Evolutionary conservation across 1,140 invertebrate species (phyloP), one percentile per base, ranked within the genome.

Genomic region (Trichoplusia ni): DNA sequence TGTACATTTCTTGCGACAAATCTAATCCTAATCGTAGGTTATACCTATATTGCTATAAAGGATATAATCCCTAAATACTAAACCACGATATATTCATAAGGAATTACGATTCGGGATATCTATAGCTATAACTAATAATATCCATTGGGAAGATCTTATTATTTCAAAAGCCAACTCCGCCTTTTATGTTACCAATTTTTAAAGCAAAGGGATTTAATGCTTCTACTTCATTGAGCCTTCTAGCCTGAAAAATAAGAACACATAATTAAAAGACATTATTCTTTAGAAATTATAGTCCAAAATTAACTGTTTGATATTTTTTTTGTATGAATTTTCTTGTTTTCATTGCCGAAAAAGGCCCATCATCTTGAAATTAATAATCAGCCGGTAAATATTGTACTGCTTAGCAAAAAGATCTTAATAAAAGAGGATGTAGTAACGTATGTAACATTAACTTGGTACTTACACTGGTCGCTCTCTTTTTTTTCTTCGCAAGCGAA

Each of bases 101-200:
- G n/a, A 37, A 4, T 14, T 37, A 16, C 35, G 16, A 37, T 37
- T 37, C 35, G 35, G 35, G 13, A 5, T 37, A 37, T 14, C 11
- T 37, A 37, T 37, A 37, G 16, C n/a, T n/a, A n/a, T n/a, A n/a
- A n/a, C 27, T 29, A 29, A 29, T 8, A 29, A 29, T 29, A n/a
- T n/a, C n/a, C n/a, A n/a, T 29, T 8, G 8, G 8, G 5, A 49
- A 16, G 46, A 13, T 14, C 14, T 31, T 29, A 13, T 1, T 9
- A 16, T 11, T 46, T 64, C 54, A 81, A 70, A 80, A 86, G 63
- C 69, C 73, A 38, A 61, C 74, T 9, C 73, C 70, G 14, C 82
- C 81, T 16, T 85, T 80, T 18, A 85, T 61, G 23, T 56, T 82
- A 21, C 67, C 49, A 23, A 85, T 83, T 75, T 80, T 85, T 14